phyloP scores from a whole-genome alignment of 2,797 vertebrate genomes.

The Meriones psammophilus region DNA sequence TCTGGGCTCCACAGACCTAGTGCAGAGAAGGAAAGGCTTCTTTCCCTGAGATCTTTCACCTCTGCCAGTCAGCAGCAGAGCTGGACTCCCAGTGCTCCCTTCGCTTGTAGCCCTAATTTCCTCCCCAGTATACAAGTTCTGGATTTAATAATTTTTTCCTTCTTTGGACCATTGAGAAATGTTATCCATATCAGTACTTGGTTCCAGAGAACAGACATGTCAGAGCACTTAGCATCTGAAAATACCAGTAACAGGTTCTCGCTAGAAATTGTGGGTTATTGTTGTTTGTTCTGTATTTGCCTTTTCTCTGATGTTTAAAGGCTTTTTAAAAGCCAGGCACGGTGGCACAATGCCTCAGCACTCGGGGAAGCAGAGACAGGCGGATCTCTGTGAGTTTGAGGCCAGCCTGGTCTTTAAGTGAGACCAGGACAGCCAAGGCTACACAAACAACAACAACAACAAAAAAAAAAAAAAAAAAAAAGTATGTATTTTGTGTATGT shows the following conservation, averaged over 20 bases:
- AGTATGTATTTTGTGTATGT: background rate
- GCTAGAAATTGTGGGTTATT: background rate
- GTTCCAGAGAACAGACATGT: background rate
- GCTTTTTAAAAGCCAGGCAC: background rate
- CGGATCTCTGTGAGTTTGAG: too few relatives aligned
- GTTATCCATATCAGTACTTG: background rate
- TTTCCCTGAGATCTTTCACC: background rate
- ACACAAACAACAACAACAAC: too few relatives aligned
- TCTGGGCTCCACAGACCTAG: background rate
- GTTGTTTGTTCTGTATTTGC: background rate
- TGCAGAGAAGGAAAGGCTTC: background rate
- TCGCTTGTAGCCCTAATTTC: background rate
- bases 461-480: too few relatives aligned
- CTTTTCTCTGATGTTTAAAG: constrained; percentile 21
- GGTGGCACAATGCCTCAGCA: too few relatives aligned
- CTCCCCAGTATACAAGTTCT: background rate
- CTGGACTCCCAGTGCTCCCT: too few relatives aligned
- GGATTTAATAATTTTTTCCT: background rate
- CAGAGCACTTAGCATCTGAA: constrained; percentile 9
- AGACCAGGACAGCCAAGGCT: too few relatives aligned
- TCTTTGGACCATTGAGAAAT: background rate
- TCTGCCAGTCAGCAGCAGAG: background rate
- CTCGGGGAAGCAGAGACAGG: too few relatives aligned
- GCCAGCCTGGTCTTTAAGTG: too few relatives aligned
- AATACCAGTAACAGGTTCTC: background rate